Base-by-base conservation (phyloP, 2,797 vertebrate species). In the Eulemur albifrons region DNA sequence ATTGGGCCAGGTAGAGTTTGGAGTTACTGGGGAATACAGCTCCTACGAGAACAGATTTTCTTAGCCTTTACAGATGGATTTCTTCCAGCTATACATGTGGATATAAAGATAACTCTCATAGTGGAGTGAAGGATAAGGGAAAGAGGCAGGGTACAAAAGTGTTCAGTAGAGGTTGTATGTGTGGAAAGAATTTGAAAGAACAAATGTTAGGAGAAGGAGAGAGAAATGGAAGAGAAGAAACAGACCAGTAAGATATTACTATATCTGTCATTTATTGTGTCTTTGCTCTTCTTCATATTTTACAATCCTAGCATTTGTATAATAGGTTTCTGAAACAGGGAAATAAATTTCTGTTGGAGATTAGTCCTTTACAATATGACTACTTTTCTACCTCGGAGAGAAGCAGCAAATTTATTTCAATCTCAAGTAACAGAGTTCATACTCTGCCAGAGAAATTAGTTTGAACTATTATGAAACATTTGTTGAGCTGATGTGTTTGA, bases 341-440 rank as follows among this genome's bases (percentile, higher is more conserved):
- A 67, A 72, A 72, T 70, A 76, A 45, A 25, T 85, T 77, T 67
- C 69, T 95, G 1, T 92, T 93, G 35, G 75, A 83, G 32, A 75
- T 50, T 15, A 89, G 52, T 76, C 12, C 50, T 83, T 82, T 91
- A 80, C 32, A 13, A 89, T 88, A 38, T 67, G 32, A 43, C 50
- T 80, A 35, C 50, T 32, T 88, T 88, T 93, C 21, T 57, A 25
- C n/a, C 7, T 87, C 75, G 61, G 63, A 77, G 18, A 88, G 81
- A 90, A 92, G 59, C 72, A 23, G 25, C 73, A 95, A 50, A 45
- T 88, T 76, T 54, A 81, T 95, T 95, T 96, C 5, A n/a, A 13
- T 25, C 21, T 85, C 15, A 82, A 70, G n/a, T 84, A 92, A 21
- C 38, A 61, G 81, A 5, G 40, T 72, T 97, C 48, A 77, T 65